These are phyloP conservation scores for Lepidonotus clava DNA, from an alignment of 2,888 invertebrate species.

Conservation along the genomic window DNA sequence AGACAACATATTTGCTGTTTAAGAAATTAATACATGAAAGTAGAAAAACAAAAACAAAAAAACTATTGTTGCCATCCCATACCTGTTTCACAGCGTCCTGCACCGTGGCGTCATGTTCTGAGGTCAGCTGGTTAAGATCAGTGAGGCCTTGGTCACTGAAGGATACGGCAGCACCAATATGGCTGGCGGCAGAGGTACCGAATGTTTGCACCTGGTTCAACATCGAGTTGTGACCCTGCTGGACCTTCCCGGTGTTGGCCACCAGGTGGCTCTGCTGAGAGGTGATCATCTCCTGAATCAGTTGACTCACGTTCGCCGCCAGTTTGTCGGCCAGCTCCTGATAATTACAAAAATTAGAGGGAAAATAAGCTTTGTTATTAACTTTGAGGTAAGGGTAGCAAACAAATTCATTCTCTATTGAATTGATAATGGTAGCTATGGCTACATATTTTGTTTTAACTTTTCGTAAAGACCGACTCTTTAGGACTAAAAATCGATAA, in stretches of 20 bases:
- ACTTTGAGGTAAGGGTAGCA: too few relatives aligned
- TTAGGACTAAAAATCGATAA: too few relatives aligned
- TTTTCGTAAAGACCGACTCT: too few relatives aligned
- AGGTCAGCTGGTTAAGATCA: not conserved
- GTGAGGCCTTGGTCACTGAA: not conserved
- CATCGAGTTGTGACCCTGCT: not conserved
- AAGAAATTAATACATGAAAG: too few relatives aligned
- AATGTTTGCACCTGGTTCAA: not conserved
- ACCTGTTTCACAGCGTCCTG: too few relatives aligned
- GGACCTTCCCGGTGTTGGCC: not conserved
- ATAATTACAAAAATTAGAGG: not conserved
- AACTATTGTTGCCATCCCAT: too few relatives aligned
- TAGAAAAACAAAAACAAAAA: too few relatives aligned
- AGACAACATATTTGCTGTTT: too few relatives aligned
- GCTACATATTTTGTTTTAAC: too few relatives aligned
- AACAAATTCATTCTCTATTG: too few relatives aligned
- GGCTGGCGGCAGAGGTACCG: not conserved
- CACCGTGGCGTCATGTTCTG: not conserved
- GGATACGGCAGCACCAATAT: not conserved
- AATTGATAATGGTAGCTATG: too few relatives aligned
- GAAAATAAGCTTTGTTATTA: too few relatives aligned
- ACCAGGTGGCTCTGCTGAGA: not conserved
- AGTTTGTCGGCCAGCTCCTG: conserved; percentile 48
- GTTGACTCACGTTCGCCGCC: not conserved
- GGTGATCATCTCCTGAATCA: conserved; percentile 22